Conservation (phyloP, 2,888 invertebrate species). For the Chloromyia formosa region DNA sequence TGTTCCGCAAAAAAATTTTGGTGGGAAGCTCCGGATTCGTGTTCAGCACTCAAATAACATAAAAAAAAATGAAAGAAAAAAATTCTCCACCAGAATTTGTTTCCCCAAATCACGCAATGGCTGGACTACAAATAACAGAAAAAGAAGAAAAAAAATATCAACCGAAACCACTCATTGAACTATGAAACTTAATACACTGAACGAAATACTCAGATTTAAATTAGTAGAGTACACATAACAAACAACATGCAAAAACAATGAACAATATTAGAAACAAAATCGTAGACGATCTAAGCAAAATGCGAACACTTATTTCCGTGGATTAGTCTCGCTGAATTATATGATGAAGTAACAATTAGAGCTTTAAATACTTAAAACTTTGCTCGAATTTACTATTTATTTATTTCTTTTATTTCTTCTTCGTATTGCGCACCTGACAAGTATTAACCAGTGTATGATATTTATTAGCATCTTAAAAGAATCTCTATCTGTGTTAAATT, state of each 20-base stretch:
- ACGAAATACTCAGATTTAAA: not conserved
- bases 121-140: not conserved
- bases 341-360: too few species aligned
- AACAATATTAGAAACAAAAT: not conserved
- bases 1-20: too few species aligned
- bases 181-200: not conserved
- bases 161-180: not conserved
- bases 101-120: too few species aligned
- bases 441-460: slow-evolving; percentile 21
- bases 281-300: not conserved
- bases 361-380: not conserved
- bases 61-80: too few species aligned
- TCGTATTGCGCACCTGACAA: slow-evolving; percentile 3
- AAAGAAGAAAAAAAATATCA: not conserved
- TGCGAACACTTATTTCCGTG: too few species aligned
- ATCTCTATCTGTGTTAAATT: not conserved
- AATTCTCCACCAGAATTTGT: too few species aligned
- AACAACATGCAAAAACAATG: not conserved
- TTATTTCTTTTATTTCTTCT: not conserved
- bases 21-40: too few species aligned
- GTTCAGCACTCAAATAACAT: too few species aligned
- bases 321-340: too few species aligned
- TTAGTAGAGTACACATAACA: not conserved
- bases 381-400: not conserved
- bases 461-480: not conserved